phyloP scores from a whole-genome alignment of 1,140 invertebrate species.

The Rhopalosiphum padi region DNA sequence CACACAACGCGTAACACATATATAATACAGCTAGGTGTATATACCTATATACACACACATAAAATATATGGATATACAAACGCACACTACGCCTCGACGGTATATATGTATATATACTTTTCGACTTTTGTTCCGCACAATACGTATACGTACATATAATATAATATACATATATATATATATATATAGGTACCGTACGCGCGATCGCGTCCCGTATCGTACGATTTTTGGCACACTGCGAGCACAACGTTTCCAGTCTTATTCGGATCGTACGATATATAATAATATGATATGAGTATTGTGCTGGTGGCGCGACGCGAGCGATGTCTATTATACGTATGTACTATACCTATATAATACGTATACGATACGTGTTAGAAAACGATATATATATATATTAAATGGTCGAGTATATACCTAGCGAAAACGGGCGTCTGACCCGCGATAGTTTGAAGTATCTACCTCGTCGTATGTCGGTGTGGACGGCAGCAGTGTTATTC shows the following conservation, averaged over 20 bases:
- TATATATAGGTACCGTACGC: neutral
- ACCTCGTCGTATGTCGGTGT: too few species aligned
- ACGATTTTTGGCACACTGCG: constrained; percentile 4
- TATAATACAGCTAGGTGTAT: neutral
- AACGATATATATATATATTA: too few species aligned
- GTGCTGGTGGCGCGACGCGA: neutral
- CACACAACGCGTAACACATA: neutral
- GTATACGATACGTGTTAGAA: too few species aligned
- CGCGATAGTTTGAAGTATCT: too few species aligned
- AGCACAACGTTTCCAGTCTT: neutral
- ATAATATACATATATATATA: too few species aligned
- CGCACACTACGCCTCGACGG: neutral
- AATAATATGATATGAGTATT: neutral
- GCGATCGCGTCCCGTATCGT: neutral
- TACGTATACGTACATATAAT: too few species aligned
- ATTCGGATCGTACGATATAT: neutral
- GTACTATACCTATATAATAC: too few species aligned
- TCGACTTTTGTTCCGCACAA: neutral
- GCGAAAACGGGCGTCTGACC: too few species aligned
- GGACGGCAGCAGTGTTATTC: too few species aligned
- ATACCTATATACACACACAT: neutral
- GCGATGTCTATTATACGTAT: too few species aligned
- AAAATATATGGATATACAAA: neutral
- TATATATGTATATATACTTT: neutral
- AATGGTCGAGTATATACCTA: too few species aligned